Evolutionary conservation across 2,113 vertebrate species (phyloP).

Genomic region (Mirza zaza): DNA sequence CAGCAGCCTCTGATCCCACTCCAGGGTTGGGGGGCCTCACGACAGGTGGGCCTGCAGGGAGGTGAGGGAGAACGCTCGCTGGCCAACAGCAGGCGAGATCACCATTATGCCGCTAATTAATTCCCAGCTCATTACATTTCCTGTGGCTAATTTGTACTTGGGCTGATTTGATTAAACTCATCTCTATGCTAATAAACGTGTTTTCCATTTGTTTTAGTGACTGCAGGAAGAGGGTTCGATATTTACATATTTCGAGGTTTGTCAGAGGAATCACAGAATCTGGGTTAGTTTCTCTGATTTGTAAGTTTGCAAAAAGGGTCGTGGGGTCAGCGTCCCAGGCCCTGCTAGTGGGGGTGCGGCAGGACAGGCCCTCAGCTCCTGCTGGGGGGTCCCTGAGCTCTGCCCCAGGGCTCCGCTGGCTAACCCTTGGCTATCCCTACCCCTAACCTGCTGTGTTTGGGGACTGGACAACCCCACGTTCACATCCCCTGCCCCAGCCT

Average conservation of each 20-base stretch:
- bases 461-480: background rate
- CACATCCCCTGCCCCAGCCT: background rate
- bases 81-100: slow-evolving; percentile 84
- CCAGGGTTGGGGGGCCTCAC: too few relatives aligned
- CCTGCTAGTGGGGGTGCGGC: background rate
- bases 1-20: too few relatives aligned
- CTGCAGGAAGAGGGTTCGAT: slow-evolving; percentile 82
- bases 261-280: slow-evolving; percentile 82
- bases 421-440: too few relatives aligned
- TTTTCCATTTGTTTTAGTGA: slow-evolving; percentile 90
- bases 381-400: background rate
- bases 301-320: background rate
- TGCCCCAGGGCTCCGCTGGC: too few relatives aligned
- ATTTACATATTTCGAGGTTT: slow-evolving; percentile 87
- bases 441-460: background rate
- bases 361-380: background rate
- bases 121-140: slow-evolving; percentile 92
- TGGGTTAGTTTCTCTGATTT: slow-evolving; percentile 83
- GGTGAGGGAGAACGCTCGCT: fast-evolving
- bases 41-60: too few relatives aligned
- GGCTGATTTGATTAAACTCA: slow-evolving; percentile 93
- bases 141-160: slow-evolving; percentile 90
- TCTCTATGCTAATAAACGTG: slow-evolving; percentile 94
- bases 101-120: slow-evolving; percentile 92
- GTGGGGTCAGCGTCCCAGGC: background rate